Evolutionary conservation across 2,113 vertebrate genomes (phyloP).

Genomic region (Muntiacus reevesi): DNA sequence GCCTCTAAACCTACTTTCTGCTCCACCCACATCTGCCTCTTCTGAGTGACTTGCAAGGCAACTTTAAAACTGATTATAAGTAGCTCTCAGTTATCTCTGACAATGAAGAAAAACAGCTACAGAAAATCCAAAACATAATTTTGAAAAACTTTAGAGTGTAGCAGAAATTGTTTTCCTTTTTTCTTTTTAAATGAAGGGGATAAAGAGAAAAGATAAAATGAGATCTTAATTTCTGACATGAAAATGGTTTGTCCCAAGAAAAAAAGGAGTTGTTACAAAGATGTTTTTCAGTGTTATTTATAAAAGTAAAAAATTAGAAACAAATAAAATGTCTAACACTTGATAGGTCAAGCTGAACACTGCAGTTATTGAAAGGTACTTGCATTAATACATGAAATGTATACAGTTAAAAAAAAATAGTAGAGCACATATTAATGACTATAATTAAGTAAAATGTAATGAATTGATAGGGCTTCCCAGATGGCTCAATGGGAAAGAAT

Average conservation of each 20-base stretch:
- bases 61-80: not conserved
- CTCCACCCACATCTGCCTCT: not conserved
- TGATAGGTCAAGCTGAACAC: not conserved
- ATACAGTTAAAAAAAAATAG: not conserved
- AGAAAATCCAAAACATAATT: not conserved
- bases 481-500: not conserved
- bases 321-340: constrained; percentile 1
- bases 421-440: not conserved
- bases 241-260: not conserved
- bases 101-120: not conserved
- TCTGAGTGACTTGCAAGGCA: not conserved
- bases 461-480: not conserved
- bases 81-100: not conserved
- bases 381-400: not conserved
- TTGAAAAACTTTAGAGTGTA: not conserved
- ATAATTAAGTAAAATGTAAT: constrained; percentile 5
- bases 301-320: not conserved
- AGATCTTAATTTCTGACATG: not conserved
- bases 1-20: not conserved
- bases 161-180: not conserved
- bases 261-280: not conserved
- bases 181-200: not conserved
- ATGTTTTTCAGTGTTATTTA: not conserved
- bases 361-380: not conserved
- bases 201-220: not conserved